Evolutionary conservation across 1,140 invertebrate species (phyloP), one percentile per base, ranked within the genome.

Genomic region (Drosophila sproati): DNA sequence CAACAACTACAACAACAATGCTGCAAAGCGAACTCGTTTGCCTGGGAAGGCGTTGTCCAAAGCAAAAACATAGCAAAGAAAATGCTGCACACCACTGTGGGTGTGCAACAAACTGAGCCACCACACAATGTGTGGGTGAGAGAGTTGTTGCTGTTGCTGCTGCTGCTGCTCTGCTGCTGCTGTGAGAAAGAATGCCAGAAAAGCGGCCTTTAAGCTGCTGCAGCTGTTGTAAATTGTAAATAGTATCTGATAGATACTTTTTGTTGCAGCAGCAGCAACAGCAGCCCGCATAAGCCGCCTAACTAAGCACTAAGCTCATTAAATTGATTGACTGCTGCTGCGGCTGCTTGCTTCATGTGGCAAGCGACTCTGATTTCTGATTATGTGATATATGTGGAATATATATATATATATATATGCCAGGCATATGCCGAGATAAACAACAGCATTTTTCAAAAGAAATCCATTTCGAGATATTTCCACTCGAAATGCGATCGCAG

Each of bases 141-240:
- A 43, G 10, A 43, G 10, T 39, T 39, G 37, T 20, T 20, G 20
- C 20, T 39, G 37, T 12, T 12, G 12, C 12, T 12, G 12, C 12
- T 12, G n/a, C n/a, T n/a, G n/a, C 37, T 39, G 37, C 51, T 41
- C n/a, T 66, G 45, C 39, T 37, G 20, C 20, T 41, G 48, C 52
- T 71, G 73, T 76, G 73, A 72, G 73, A 76, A 76, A 72, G 68
- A 76, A 76, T 76, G 73, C 68, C 52, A 57, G 47, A 57, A 75
- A 70, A 56, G 52, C 56, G 45, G 59, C 54, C 59, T 70, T 62
- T 70, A 74, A 75, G 67, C 59, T 54, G 68, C 32, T 32, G 31
- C 43, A 31, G 39, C 48, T 41, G 48, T 55, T 60, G 48, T 54
- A 39, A n/a, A 4, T 29, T 5, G 37, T 31, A 35, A 50, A 47